Evolutionary conservation across 1,140 invertebrate genomes (phyloP).

Genomic region (Trichogramma pretiosum): DNA sequence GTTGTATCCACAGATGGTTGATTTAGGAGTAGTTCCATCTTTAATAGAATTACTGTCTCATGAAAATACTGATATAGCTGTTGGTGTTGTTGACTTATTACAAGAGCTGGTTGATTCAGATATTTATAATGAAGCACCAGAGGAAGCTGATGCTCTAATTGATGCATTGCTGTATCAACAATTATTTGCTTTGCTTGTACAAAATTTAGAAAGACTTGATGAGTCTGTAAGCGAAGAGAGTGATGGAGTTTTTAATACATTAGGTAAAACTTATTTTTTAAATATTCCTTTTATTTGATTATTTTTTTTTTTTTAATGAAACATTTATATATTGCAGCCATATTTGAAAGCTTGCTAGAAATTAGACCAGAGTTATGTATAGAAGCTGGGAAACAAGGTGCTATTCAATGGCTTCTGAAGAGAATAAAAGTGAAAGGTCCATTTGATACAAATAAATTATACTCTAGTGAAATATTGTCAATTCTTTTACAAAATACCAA

Average conservation of each 20-base stretch:
- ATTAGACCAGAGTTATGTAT: conserved; percentile 73
- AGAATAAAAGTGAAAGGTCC: conserved; percentile 76
- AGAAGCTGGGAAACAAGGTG: conserved; percentile 80
- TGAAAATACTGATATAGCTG: conserved; percentile 92
- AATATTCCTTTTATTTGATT: neutral
- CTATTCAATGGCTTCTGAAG: conserved; percentile 88
- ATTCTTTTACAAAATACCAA: conserved; percentile 87
- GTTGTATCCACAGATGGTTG: conserved; percentile 84
- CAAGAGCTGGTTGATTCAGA: conserved; percentile 96
- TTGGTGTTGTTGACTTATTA: conserved; percentile 70
- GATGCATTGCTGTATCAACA: conserved; percentile 78
- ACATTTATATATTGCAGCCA: conserved; percentile 46
- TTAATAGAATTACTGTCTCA: conserved; percentile 89
- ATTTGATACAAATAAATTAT: conserved; percentile 94
- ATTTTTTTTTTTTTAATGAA: conserved; percentile 4
- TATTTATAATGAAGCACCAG: conserved; percentile 82
- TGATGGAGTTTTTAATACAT: conserved; percentile 92
- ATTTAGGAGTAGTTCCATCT: conserved; percentile 79
- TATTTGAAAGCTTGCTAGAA: conserved; percentile 89
- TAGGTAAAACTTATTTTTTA: conserved; percentile 51
- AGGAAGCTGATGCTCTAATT: conserved; percentile 69
- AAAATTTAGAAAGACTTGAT: conserved; percentile 89
- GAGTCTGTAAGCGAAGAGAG: conserved; percentile 90
- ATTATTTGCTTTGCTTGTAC: conserved; percentile 81
- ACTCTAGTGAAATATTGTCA: conserved; percentile 91